Evolutionary conservation across 35 echinoderm and acorn worm species (phyloP).

Genomic region (Apostichopus japonicus): DNA sequence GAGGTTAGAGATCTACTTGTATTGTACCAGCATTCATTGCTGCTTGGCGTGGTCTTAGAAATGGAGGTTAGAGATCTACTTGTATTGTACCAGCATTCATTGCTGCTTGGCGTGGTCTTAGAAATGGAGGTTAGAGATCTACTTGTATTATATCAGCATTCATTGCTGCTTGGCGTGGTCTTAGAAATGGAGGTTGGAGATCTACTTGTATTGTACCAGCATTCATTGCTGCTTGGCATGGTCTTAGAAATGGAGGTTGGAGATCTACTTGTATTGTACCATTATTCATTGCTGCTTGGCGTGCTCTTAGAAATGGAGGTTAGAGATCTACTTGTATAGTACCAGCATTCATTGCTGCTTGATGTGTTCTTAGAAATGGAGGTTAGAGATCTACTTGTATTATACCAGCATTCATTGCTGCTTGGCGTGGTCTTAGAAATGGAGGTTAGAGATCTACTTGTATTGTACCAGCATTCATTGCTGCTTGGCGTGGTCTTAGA

Average conservation of each 20-base stretch:
- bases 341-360: conserved; percentile 69
- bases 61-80: too few relatives aligned
- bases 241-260: too few relatives aligned
- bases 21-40: conserved; percentile 69
- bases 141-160: too few relatives aligned
- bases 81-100: conserved; percentile 68
- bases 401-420: conserved; percentile 62
- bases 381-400: too few relatives aligned
- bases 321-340: conserved; percentile 43
- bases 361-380: conserved; percentile 64
- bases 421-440: conserved; percentile 71
- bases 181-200: background rate
- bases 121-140: too few relatives aligned
- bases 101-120: conserved; percentile 70
- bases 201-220: conserved; percentile 62
- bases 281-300: too few relatives aligned
- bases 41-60: conserved; percentile 69
- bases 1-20: background rate
- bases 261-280: too few relatives aligned
- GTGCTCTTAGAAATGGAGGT: background rate
- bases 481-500: too few relatives aligned
- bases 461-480: too few relatives aligned
- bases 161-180: too few relatives aligned
- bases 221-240: conserved; percentile 66
- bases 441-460: too few relatives aligned